phyloP scores from a whole-genome alignment of 2,113 vertebrate species.

The Equus przewalskii region DNA sequence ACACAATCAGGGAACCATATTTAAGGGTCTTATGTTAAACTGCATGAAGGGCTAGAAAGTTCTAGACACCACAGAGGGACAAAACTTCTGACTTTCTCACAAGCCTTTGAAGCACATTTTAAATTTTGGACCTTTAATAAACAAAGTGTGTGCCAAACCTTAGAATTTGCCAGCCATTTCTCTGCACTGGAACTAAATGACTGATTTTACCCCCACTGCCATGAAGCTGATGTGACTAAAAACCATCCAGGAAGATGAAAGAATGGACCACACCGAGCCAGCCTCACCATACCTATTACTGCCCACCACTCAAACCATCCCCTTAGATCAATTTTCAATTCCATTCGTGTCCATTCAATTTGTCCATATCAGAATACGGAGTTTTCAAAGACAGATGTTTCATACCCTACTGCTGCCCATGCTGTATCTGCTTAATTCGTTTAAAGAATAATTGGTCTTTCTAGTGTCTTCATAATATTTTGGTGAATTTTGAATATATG shows the following conservation, averaged over 20 bases:
- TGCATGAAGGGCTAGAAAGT: neutral
- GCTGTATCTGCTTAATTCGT: neutral
- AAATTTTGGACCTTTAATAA: constrained; percentile 8
- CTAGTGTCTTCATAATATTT: constrained; percentile 13
- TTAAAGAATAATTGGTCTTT: neutral
- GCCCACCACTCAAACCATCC: neutral
- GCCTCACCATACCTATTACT: neutral
- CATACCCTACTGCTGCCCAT: neutral
- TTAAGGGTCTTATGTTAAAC: constrained; percentile 10
- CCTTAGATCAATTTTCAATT: neutral
- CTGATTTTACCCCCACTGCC: neutral
- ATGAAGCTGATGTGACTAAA: neutral
- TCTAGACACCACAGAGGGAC: neutral
- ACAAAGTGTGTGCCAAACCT: neutral
- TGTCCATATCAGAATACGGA: neutral
- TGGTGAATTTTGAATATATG: constrained; percentile 14
- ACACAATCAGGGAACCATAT: neutral
- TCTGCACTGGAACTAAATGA: neutral
- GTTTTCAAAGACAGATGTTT: neutral
- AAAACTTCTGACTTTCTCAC: constrained; percentile 39
- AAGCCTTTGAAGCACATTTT: neutral
- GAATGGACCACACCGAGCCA: neutral
- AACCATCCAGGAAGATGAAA: neutral
- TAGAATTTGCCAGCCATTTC: neutral
- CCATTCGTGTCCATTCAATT: neutral